These are phyloP conservation scores for Dasyornis broadbenti DNA, from an alignment of 2,113 vertebrate species.

Conservation along the genomic window DNA sequence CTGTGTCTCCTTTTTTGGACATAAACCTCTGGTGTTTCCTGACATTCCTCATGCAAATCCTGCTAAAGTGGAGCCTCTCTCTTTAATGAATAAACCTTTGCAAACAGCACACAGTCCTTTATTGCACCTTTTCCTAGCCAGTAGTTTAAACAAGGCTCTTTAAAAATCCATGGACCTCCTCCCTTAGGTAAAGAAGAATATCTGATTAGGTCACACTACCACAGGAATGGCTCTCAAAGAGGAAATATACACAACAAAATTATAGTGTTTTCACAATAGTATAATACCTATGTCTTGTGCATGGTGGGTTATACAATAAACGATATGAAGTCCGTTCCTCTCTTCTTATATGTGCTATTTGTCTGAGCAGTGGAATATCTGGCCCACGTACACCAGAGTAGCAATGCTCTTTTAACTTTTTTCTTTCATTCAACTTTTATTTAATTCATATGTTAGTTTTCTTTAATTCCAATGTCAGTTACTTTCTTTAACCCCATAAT, in stretches of 20 bases:
- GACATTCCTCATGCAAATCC: background rate
- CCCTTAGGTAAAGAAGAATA: background rate
- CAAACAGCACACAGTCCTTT: background rate
- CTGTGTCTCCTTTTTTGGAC: no score
- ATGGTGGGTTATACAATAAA: background rate
- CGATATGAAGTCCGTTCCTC: background rate
- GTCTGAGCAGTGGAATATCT: background rate
- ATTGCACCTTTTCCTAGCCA: background rate
- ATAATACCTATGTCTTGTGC: background rate
- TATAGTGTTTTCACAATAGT: background rate
- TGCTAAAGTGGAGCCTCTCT: background rate
- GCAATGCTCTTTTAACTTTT: background rate
- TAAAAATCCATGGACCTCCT: background rate
- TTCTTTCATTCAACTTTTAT: background rate
- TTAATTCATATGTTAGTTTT: background rate
- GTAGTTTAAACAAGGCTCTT: background rate
- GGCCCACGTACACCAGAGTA: rapidly evolving
- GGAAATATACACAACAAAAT: background rate
- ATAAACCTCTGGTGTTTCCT: no score
- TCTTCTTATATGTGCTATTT: background rate
- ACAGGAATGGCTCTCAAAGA: background rate
- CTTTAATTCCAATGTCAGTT: background rate
- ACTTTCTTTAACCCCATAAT: background rate
- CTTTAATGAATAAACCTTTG: background rate
- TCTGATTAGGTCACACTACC: background rate